These are phyloP conservation scores for Hedya salicella DNA, from an alignment of 2,888 invertebrate species.

Conservation along the genomic window DNA sequence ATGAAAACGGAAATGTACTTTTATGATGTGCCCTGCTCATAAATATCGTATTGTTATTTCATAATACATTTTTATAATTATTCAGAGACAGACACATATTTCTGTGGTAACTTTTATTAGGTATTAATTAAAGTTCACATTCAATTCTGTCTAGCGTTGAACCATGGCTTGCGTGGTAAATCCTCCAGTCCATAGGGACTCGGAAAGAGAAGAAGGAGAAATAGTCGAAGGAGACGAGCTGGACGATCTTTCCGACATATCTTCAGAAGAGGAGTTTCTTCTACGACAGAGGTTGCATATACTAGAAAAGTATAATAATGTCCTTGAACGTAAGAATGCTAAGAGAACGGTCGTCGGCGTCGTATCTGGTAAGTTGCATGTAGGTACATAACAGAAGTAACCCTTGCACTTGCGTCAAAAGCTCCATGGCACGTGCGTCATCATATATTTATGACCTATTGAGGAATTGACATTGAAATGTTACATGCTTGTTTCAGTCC, in stretches of 20 bases:
- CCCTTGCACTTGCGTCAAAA: neutral
- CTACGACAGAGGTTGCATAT: slow-evolving; percentile 75
- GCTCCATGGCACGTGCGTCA: neutral
- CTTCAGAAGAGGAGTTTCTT: slow-evolving; percentile 79
- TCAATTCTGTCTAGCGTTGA: slow-evolving; percentile 23
- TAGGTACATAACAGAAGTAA: neutral
- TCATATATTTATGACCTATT: neutral
- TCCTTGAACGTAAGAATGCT: slow-evolving; percentile 78
- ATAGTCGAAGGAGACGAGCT: slow-evolving; percentile 76
- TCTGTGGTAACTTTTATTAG: too few relatives aligned
- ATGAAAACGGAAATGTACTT: slow-evolving; percentile 6
- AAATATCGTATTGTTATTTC: slow-evolving; percentile 1
- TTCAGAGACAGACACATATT: slow-evolving; percentile 4
- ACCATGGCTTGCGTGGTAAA: slow-evolving; percentile 68
- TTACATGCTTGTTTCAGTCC: neutral
- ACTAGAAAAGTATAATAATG: slow-evolving; percentile 79
- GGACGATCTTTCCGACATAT: slow-evolving; percentile 78
- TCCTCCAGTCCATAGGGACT: slow-evolving; percentile 61
- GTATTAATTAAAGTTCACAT: slow-evolving; percentile 7
- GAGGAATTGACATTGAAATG: neutral
- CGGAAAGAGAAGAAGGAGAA: slow-evolving; percentile 82
- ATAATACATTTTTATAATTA: neutral
- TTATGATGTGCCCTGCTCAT: slow-evolving; percentile 5
- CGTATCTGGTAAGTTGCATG: slow-evolving; percentile 60
- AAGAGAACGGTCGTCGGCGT: slow-evolving; percentile 61